phyloP scores from a whole-genome alignment of 1,140 invertebrate species.

The Wasmannia auropunctata region DNA sequence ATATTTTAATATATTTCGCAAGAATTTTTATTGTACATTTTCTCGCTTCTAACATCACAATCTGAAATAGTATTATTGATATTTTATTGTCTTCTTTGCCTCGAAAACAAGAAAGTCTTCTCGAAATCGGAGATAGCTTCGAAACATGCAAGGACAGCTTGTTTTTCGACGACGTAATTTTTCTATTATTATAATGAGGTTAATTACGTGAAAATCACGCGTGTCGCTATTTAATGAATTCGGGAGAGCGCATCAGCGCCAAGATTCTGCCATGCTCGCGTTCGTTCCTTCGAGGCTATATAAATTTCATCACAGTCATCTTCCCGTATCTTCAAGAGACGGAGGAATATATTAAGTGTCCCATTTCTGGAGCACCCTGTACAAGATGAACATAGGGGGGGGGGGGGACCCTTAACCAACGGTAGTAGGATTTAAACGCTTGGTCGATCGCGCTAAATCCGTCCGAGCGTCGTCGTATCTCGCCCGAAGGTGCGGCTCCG shows the following conservation, averaged over 20 bases:
- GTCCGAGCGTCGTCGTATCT: constrained; percentile 51
- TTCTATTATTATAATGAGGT: neutral
- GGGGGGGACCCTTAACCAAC: neutral
- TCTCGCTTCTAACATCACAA: no score
- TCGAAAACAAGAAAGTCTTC: neutral
- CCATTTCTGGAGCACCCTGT: constrained; percentile 41
- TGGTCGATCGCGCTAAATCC: constrained; percentile 55
- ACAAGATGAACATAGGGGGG: constrained; percentile 22
- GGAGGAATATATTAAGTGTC: constrained; percentile 69
- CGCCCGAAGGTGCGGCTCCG: constrained; percentile 24
- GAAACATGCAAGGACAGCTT: neutral
- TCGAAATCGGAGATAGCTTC: neutral
- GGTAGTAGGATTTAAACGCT: constrained; percentile 55
- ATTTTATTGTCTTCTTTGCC: no score
- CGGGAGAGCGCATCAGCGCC: neutral
- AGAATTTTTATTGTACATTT: no score
- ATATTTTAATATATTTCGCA: no score
- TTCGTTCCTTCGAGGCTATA: constrained; percentile 20
- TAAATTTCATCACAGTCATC: constrained; percentile 46
- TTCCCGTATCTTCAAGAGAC: constrained; percentile 59
- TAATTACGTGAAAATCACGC: neutral
- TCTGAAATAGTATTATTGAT: no score
- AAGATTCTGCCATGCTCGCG: neutral
- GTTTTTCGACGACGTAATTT: neutral
- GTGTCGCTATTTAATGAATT: constrained; percentile 2